Base-by-base conservation (phyloP, 2,113 vertebrate species). In the Poecile atricapillus region DNA sequence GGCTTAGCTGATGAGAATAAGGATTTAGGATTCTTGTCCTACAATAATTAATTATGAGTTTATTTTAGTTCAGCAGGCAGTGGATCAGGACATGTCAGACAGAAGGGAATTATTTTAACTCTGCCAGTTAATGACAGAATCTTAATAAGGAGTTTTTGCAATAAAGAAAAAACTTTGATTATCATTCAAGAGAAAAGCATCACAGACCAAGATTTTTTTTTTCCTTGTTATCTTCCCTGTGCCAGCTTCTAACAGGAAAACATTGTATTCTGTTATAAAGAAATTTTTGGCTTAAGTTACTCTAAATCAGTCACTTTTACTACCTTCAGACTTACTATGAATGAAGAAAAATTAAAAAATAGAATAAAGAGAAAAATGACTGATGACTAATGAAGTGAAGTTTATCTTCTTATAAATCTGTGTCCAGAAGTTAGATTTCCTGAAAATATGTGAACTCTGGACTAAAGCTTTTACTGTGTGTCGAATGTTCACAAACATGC, bases 81-180 rank as follows among this genome's bases (percentile, higher is more conserved):
- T 77, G 50, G 53, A 92, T 93, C 79, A 65, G 46, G 49, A 76
- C 58, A 33, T 93, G 67, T 70, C 68, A 88, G 67, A 92, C 25
- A 82, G 76, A 86, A 90, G 43, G 23, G 60, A 97, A 92, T 93
- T 82, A 77, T 65, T 95, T 90, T 77, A 59, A 77, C 68, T 81
- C 39, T 86, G 73, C 6, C 68, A 83, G 50, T 65, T 67, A 90
- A 11, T 50, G 83, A n/a, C 43, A 78, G 76, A 81, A 86, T 89
- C 41, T 76, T 92, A 83, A 74, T n/a, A 83, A 76, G 35, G 30
- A 71, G 11, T 81, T 88, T 94, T 89, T 33, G n/a, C 31, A 43
- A 41, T 67, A 83, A 77, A 94, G 41, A 74, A 83, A 84, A 73
- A 46, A 2, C 16, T 75, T 80, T 69, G 8, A n/a, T 81, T 62